Evolutionary conservation across 2,888 invertebrate genomes (phyloP).

Genomic region (Hydraecia micacea): DNA sequence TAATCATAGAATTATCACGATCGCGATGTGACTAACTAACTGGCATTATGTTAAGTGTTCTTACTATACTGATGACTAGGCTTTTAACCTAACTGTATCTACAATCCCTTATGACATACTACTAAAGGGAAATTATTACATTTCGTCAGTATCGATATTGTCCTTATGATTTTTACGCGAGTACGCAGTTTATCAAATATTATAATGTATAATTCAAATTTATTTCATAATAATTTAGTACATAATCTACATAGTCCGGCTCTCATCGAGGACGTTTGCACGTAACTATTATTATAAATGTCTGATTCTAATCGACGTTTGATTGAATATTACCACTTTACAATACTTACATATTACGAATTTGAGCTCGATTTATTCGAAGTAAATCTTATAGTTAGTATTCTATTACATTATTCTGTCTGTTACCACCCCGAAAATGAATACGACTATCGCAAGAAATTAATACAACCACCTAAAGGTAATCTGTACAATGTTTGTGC

Average conservation of each 20-base stretch:
- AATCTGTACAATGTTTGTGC: constrained; percentile 89
- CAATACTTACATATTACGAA: constrained; percentile 86
- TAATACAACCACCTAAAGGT: constrained; percentile 79
- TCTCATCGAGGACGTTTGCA: constrained; percentile 86
- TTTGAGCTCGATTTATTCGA: constrained; percentile 90
- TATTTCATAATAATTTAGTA: constrained; percentile 81
- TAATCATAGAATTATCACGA: constrained; percentile 87
- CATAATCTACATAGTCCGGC: constrained; percentile 84
- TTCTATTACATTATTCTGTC: constrained; percentile 73
- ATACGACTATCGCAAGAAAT: constrained; percentile 78
- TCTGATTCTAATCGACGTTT: constrained; percentile 82
- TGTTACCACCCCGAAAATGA: constrained; percentile 73
- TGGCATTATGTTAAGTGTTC: constrained; percentile 83
- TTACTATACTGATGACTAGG: constrained; percentile 77
- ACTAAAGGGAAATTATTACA: constrained; percentile 85
- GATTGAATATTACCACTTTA: constrained; percentile 82
- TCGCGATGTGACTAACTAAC: constrained; percentile 82
- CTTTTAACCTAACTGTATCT: constrained; percentile 84
- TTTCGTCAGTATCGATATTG: constrained; percentile 89
- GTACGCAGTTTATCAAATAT: constrained; percentile 89
- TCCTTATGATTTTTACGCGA: constrained; percentile 90
- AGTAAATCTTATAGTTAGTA: constrained; percentile 83
- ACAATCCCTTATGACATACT: constrained; percentile 82
- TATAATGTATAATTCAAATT: constrained; percentile 85
- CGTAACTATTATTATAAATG: constrained; percentile 80